phyloP scores from a whole-genome alignment of 1,140 invertebrate genomes.

The Drosophila subpulchrella region DNA sequence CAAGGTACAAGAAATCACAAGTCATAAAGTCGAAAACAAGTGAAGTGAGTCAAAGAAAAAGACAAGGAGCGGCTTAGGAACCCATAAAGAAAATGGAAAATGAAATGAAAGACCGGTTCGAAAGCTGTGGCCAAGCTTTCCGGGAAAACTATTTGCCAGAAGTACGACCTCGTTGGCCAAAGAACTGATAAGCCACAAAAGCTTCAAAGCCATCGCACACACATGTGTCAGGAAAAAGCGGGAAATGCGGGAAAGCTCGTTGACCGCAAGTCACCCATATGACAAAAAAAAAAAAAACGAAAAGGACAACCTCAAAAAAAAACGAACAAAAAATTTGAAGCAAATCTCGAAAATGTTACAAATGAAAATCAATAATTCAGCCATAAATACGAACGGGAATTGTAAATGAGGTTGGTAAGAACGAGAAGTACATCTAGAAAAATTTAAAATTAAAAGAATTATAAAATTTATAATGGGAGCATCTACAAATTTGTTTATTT shows the following conservation, averaged over 20 bases:
- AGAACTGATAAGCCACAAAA: slow-evolving; percentile 49
- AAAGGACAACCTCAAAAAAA: neutral
- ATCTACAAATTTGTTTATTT: too few relatives aligned
- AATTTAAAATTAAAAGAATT: neutral
- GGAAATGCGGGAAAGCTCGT: slow-evolving; percentile 29
- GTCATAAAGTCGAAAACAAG: slow-evolving; percentile 10
- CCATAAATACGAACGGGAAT: slow-evolving; percentile 63
- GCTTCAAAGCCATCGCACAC: slow-evolving; percentile 37
- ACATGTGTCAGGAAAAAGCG: slow-evolving; percentile 5
- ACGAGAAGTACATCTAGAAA: neutral
- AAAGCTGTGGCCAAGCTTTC: slow-evolving; percentile 42
- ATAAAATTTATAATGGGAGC: too few relatives aligned
- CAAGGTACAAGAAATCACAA: neutral
- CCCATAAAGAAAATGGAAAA: slow-evolving; percentile 19
- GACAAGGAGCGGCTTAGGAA: slow-evolving; percentile 8
- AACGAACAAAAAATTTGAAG: slow-evolving; percentile 45
- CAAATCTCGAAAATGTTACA: slow-evolving; percentile 55
- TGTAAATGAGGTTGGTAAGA: slow-evolving; percentile 39
- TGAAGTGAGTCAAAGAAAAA: neutral
- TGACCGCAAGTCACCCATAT: slow-evolving; percentile 31
- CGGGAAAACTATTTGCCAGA: slow-evolving; percentile 25
- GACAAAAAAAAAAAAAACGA: neutral
- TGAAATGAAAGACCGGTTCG: slow-evolving; percentile 13
- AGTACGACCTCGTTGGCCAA: slow-evolving; percentile 28
- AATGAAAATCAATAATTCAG: slow-evolving; percentile 73